phyloP scores from a whole-genome alignment of 2,113 vertebrate species.

The Datnioides undecimradiatus region DNA sequence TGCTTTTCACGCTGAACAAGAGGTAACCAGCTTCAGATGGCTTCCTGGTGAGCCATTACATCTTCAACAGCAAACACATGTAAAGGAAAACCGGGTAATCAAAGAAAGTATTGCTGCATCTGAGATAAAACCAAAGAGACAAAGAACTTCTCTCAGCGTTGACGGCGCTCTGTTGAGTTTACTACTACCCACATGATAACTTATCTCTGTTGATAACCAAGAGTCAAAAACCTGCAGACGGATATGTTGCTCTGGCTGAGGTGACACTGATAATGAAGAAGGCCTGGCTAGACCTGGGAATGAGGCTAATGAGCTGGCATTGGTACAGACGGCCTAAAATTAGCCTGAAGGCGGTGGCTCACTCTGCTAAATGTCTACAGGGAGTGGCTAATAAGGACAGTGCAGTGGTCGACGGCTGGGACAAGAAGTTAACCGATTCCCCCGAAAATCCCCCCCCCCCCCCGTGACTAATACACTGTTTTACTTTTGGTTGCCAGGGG shows the following conservation, averaged over 20 bases:
- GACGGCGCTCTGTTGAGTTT: not conserved
- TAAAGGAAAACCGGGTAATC: no score
- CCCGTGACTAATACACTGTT: not conserved
- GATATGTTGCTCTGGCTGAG: slow-evolving; percentile 26
- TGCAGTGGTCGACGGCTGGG: slow-evolving; percentile 1
- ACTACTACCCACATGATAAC: not conserved
- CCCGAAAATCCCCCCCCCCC: not conserved
- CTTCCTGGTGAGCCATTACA: slow-evolving; percentile 4
- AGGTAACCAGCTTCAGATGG: not conserved
- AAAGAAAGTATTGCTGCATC: no score
- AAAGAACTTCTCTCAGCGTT: slow-evolving; percentile 7
- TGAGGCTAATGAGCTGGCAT: slow-evolving; percentile 65
- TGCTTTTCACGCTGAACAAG: not conserved
- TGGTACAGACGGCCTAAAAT: slow-evolving; percentile 53
- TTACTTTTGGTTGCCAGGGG: not conserved
- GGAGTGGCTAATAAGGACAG: slow-evolving; percentile 63
- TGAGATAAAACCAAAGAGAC: not conserved
- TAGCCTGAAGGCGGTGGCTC: slow-evolving; percentile 40
- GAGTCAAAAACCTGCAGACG: not conserved
- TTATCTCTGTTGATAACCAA: slow-evolving; percentile 24
- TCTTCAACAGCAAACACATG: no score
- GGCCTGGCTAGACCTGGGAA: slow-evolving; percentile 38
- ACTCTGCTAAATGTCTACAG: slow-evolving; percentile 56
- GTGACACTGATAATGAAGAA: slow-evolving; percentile 51
- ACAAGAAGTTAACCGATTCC: slow-evolving; percentile 40